These are phyloP conservation scores for Polypterus bichir DNA, from an alignment of 2,113 vertebrate species.

Conservation along the genomic window DNA sequence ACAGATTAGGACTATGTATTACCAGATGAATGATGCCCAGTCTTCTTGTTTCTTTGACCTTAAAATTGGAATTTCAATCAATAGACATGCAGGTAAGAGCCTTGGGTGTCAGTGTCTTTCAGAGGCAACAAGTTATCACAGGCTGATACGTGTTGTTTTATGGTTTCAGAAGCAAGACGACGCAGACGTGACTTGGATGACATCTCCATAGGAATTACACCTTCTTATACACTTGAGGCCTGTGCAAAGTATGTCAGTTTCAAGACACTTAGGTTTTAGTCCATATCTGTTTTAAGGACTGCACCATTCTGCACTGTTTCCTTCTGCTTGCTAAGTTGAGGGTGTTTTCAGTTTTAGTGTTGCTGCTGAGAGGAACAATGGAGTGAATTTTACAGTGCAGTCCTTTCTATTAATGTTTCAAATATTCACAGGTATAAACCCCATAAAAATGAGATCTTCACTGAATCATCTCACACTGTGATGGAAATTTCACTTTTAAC, in stretches of 20 bases:
- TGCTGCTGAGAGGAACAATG: constrained; percentile 23
- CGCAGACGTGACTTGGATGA: no score
- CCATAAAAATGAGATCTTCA: constrained; percentile 29
- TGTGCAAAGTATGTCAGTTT: constrained; percentile 69
- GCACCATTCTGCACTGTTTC: constrained; percentile 23
- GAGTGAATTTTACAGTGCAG: constrained; percentile 12
- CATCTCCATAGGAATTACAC: no score
- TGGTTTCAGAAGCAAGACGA: no score
- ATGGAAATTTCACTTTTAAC: constrained; percentile 80
- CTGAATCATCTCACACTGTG: constrained; percentile 58
- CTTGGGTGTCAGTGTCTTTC: no score
- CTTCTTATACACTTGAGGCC: constrained; percentile 47
- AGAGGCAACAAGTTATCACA: no score
- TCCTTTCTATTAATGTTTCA: constrained; percentile 1
- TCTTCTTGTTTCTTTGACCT: constrained; percentile 65
- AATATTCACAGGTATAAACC: constrained; percentile 57
- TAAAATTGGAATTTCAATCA: constrained; percentile 24
- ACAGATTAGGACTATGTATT: constrained; percentile 71
- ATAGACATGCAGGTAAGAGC: constrained; percentile 10
- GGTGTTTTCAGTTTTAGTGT: constrained; percentile 20
- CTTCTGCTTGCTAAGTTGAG: constrained; percentile 9
- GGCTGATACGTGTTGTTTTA: no score
- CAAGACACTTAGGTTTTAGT: not conserved
- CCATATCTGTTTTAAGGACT: constrained; percentile 26
- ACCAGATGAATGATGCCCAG: constrained; percentile 46